A percentile compares a stretch with the other conserved stretches of the same genome.
phyloP scores from a whole-genome alignment of 2,888 invertebrate genomes.

The Gryllus longicercus region DNA sequence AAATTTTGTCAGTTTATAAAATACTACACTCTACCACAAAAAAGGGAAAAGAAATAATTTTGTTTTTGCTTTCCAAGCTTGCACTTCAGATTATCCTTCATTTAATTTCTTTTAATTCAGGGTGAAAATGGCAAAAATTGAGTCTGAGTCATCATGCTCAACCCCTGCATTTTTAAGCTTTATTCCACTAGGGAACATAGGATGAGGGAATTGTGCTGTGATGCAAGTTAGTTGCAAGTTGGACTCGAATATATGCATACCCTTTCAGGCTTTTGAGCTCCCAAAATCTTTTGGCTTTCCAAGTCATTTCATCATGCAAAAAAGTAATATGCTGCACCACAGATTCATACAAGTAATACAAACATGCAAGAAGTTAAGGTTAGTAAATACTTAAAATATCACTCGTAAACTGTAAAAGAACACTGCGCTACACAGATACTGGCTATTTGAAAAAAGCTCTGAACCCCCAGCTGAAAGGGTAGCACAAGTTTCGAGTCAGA shows the following conservation, averaged over 20 bases:
- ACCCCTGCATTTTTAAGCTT: no score
- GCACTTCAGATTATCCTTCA: no score
- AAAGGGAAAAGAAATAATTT: no score
- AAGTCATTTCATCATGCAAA: neutral
- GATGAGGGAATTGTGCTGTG: neutral
- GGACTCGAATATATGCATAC: conserved; percentile 33
- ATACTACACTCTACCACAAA: no score
- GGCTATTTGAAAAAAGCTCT: conserved; percentile 23
- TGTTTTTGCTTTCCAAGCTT: no score
- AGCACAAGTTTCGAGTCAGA: conserved; percentile 33
- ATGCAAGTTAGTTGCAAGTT: conserved; percentile 33
- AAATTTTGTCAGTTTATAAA: no score
- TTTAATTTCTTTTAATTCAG: no score
- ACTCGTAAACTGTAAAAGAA: conserved; percentile 2
- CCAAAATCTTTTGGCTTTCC: neutral
- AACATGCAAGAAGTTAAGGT: conserved; percentile 29
- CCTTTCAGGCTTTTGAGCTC: conserved; percentile 33
- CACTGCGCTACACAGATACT: neutral
- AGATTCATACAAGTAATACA: conserved; percentile 25
- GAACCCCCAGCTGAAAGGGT: conserved; percentile 34
- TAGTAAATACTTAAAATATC: conserved; percentile 18
- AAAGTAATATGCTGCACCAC: conserved; percentile 23
- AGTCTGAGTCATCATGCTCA: no score
- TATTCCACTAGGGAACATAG: no score
- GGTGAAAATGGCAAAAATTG: no score